phyloP scores from a whole-genome alignment of 1,140 invertebrate genomes.

The Bilobella aurantiaca region DNA sequence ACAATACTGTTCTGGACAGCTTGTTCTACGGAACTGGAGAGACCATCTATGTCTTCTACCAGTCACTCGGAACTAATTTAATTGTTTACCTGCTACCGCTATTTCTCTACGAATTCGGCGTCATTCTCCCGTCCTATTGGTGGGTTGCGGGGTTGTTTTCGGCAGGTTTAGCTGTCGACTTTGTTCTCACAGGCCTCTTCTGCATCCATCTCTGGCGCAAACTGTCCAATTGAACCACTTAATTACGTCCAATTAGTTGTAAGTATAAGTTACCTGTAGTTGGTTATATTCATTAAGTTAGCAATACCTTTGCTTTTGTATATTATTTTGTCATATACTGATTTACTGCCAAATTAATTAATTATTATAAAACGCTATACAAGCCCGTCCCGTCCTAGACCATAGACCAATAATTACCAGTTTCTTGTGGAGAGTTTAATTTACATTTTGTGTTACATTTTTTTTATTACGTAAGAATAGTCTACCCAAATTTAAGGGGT shows the following conservation, averaged over 20 bases:
- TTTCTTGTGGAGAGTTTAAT: too few relatives aligned
- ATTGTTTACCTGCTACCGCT: slow-evolving; percentile 22
- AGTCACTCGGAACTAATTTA: slow-evolving; percentile 22
- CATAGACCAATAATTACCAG: too few relatives aligned
- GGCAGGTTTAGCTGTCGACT: slow-evolving; percentile 25
- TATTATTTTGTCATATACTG: too few relatives aligned
- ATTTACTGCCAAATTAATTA: too few relatives aligned
- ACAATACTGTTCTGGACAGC: slow-evolving; percentile 27
- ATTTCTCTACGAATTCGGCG: slow-evolving; percentile 16
- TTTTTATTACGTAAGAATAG: too few relatives aligned
- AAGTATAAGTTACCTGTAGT: not conserved
- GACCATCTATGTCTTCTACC: slow-evolving; percentile 28
- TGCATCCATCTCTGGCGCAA: slow-evolving; percentile 16
- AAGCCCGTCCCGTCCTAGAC: too few relatives aligned
- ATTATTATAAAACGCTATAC: too few relatives aligned
- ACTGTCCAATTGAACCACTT: not conserved
- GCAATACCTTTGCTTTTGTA: too few relatives aligned
- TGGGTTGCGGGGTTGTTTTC: slow-evolving; percentile 18
- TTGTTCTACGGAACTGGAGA: slow-evolving; percentile 24
- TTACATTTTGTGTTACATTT: too few relatives aligned
- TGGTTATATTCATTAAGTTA: too few relatives aligned
- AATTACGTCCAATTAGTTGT: not conserved
- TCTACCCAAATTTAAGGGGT: too few relatives aligned
- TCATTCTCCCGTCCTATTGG: not conserved
- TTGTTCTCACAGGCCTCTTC: slow-evolving; percentile 20